Conservation (phyloP, 2,888 invertebrate genomes). For the Mesorhabditis sp. region DNA sequence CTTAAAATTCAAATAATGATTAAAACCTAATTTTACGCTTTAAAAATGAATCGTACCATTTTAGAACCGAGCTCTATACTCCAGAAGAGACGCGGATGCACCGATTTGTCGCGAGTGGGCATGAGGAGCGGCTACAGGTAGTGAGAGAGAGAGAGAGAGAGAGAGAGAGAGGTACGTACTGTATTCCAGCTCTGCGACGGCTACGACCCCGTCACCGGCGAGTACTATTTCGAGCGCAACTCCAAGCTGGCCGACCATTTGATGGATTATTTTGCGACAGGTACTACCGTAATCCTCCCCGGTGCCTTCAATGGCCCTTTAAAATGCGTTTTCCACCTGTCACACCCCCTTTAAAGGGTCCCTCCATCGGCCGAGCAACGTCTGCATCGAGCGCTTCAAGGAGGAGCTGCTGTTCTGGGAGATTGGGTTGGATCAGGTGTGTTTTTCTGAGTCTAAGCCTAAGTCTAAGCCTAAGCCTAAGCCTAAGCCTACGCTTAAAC, state of each 20-base stretch:
- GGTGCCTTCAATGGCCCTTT: too few relatives aligned
- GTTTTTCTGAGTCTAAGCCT: background rate
- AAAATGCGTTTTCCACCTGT: background rate
- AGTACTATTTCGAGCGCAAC: constrained; percentile 55
- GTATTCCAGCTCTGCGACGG: constrained; percentile 27
- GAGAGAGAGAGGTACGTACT: too few relatives aligned
- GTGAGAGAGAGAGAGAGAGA: too few relatives aligned
- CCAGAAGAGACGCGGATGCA: constrained; percentile 38
- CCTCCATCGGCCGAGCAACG: constrained; percentile 38
- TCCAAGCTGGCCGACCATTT: constrained; percentile 47
- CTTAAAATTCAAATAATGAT: background rate
- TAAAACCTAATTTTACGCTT: background rate
- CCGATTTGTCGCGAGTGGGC: constrained; percentile 28
- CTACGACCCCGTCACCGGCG: constrained; percentile 37
- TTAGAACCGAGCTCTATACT: constrained; percentile 33
- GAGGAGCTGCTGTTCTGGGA: constrained; percentile 55
- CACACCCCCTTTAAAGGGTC: constrained; percentile 20
- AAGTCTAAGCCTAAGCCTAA: constrained; percentile 6
- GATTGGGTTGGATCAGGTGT: constrained; percentile 40
- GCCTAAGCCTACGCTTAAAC: constrained; percentile 7
- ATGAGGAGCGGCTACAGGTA: constrained; percentile 29
- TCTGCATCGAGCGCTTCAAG: constrained; percentile 51
- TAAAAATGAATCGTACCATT: background rate
- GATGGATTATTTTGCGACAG: constrained; percentile 53
- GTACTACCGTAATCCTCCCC: constrained; percentile 12